Evolutionary conservation across 2,797 vertebrate genomes (phyloP).

Genomic region (Poeciliopsis paucimaculata): DNA sequence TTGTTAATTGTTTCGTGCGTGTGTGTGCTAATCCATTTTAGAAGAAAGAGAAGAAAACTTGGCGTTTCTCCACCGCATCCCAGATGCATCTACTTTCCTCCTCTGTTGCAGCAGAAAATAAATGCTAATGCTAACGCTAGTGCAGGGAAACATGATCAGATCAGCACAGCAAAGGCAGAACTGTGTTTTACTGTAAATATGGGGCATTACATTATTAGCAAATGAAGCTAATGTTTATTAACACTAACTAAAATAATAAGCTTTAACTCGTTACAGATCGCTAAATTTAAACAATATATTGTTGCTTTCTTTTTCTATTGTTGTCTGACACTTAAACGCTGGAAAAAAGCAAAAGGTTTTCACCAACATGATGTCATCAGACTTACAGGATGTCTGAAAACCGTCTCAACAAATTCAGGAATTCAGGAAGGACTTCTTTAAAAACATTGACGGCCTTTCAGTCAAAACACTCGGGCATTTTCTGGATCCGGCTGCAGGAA

Average conservation of each 20-base stretch:
- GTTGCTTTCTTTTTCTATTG: not conserved
- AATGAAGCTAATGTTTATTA: not conserved
- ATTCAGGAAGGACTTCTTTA: not conserved
- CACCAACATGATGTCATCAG: not conserved
- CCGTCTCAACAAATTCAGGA: not conserved
- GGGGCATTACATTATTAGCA: not conserved
- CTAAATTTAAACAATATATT: not conserved
- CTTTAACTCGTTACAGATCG: not conserved
- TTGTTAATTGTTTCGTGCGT: slow-evolving; percentile 1
- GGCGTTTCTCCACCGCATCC: slow-evolving; percentile 30
- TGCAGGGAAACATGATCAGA: not conserved
- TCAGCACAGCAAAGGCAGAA: not conserved
- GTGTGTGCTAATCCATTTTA: slow-evolving; percentile 17
- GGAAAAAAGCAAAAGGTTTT: not conserved
- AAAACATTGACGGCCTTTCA: not conserved
- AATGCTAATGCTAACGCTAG: not conserved
- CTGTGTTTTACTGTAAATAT: not conserved
- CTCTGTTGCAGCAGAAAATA: slow-evolving; percentile 24
- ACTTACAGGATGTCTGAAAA: not conserved
- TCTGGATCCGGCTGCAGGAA: not conserved
- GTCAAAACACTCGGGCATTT: not conserved
- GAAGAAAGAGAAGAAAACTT: not conserved
- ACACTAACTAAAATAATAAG: too few relatives aligned
- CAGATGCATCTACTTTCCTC: slow-evolving; percentile 32
- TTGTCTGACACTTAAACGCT: not conserved